phyloP scores from a whole-genome alignment of 2,113 vertebrate genomes.

The Sorex fumeus region DNA sequence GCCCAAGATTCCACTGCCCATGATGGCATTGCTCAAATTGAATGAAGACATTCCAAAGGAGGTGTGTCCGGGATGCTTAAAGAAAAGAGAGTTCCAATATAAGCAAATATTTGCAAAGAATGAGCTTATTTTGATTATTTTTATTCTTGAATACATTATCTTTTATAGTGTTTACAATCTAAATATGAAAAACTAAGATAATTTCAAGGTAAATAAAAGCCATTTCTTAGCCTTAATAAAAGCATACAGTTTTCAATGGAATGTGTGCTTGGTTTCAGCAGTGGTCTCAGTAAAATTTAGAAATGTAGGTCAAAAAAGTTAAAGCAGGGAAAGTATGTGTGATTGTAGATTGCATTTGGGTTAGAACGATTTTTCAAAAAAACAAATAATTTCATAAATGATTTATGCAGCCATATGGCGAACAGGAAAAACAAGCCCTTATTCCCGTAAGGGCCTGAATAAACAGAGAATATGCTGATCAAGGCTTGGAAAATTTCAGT shows the following conservation, averaged over 20 bases:
- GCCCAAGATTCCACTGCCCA: slow-evolving; percentile 98
- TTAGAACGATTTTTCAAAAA: slow-evolving; percentile 76
- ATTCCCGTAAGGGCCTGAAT: slow-evolving; percentile 81
- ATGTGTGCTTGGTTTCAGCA: slow-evolving; percentile 9
- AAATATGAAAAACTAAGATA: fast-evolving
- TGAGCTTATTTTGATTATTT: not conserved
- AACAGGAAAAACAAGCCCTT: slow-evolving; percentile 77
- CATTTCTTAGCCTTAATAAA: slow-evolving; percentile 43
- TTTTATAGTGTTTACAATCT: not conserved
- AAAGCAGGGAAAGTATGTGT: slow-evolving; percentile 48
- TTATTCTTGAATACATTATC: not conserved
- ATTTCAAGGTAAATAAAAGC: slow-evolving; percentile 14
- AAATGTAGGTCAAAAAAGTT: not conserved
- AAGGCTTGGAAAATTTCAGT: slow-evolving; percentile 81
- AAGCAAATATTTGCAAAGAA: slow-evolving; percentile 22
- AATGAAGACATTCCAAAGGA: slow-evolving; percentile 98
- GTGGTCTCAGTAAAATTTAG: not conserved
- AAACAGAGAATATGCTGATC: slow-evolving; percentile 83
- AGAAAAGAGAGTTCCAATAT: not conserved
- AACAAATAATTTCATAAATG: slow-evolving; percentile 84
- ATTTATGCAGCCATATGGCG: slow-evolving; percentile 78
- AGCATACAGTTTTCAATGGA: slow-evolving; percentile 57
- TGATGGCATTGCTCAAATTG: slow-evolving; percentile 98
- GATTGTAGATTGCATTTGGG: slow-evolving; percentile 51
- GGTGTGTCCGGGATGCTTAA: slow-evolving; percentile 94